Evolutionary conservation across 2,888 invertebrate genomes (phyloP).

Genomic region (Nasonovia ribisnigri): DNA sequence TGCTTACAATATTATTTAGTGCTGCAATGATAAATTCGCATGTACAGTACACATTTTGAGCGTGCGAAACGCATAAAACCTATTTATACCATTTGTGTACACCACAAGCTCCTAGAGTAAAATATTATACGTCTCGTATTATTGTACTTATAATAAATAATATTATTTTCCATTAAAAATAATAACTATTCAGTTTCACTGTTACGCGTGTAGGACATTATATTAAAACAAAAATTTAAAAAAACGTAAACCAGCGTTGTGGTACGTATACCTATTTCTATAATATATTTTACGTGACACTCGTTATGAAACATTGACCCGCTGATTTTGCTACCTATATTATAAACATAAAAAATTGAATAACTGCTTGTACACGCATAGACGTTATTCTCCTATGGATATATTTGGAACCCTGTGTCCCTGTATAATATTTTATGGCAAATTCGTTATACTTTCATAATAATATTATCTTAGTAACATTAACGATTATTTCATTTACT

Average conservation of each 20-base stretch:
- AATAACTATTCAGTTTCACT: neutral
- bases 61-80: neutral
- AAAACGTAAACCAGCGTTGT: neutral
- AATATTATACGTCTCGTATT: neutral
- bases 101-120: neutral
- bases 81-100: neutral
- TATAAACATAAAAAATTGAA: neutral
- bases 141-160: neutral
- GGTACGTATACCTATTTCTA: neutral
- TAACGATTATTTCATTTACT: neutral
- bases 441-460: neutral
- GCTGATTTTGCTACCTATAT: neutral
- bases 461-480: neutral
- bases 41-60: neutral
- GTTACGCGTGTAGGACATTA: neutral
- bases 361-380: neutral
- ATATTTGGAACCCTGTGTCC: too few species aligned
- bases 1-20: neutral
- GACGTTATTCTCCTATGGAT: neutral
- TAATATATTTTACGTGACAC: conserved; percentile 26
- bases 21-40: neutral
- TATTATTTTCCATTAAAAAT: neutral
- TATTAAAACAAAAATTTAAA: neutral
- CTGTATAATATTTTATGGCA: neutral
- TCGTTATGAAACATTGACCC: conserved; percentile 44